Percentiles rank a stretch among this genome's conserved stretches.
Conservation (phyloP, 2,888 invertebrate genomes). For the Cacoxenus indagator region DNA sequence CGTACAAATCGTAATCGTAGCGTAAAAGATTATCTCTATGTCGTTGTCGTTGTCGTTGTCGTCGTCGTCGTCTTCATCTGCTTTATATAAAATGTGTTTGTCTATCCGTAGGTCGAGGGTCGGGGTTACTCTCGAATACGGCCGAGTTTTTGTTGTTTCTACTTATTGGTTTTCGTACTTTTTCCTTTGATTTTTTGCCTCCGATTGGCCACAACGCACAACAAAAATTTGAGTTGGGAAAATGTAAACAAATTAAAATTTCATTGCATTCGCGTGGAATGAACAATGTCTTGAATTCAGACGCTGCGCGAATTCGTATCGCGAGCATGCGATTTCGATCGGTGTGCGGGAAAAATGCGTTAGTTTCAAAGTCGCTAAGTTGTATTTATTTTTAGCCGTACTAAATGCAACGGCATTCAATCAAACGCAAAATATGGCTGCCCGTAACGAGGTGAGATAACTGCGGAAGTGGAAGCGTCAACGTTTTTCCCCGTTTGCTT, state of each 20-base stretch:
- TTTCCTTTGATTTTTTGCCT: background rate
- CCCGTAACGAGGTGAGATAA: too few species aligned
- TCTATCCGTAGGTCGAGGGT: background rate
- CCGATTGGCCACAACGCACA: background rate
- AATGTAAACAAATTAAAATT: conserved; percentile 52
- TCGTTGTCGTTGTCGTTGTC: background rate
- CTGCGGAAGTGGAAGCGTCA: background rate
- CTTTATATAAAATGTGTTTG: background rate
- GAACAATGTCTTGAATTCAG: background rate
- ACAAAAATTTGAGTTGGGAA: background rate
- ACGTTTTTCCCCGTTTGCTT: conserved; percentile 41
- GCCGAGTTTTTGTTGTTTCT: background rate
- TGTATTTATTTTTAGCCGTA: conserved; percentile 5
- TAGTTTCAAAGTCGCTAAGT: conserved; percentile 3
- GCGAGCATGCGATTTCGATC: too few species aligned
- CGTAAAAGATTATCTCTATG: conserved; percentile 2
- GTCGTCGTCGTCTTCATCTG: background rate
- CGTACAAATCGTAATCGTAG: background rate
- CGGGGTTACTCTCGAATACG: conserved; percentile 13
- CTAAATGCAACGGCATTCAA: too few species aligned
- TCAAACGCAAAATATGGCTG: too few species aligned
- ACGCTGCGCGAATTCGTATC: background rate
- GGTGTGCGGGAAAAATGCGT: conserved; percentile 11
- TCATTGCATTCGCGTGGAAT: conserved; percentile 27
- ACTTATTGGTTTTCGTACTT: background rate